Conservation (phyloP, 2,113 vertebrate species). For the Coptodon bakossiorum region DNA sequence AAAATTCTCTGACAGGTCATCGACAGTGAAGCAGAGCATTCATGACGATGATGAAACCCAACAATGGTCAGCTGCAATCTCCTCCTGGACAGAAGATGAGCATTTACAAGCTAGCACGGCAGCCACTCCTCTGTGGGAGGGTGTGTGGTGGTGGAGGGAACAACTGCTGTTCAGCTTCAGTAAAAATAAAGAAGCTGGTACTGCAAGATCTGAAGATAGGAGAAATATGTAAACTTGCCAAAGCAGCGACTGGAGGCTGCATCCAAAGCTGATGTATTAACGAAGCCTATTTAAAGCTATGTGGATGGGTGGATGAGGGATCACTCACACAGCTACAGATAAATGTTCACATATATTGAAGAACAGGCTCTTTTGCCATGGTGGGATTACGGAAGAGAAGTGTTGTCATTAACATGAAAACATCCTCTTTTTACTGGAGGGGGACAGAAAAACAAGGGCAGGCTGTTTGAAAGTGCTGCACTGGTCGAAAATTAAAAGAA, state of each 20-base stretch:
- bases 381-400: background rate
- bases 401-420: slow-evolving; percentile 2
- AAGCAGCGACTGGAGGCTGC: background rate
- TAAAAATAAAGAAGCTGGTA: slow-evolving; percentile 17
- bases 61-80: slow-evolving; percentile 49
- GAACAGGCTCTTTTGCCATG: background rate
- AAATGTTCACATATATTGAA: background rate
- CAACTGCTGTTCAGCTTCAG: background rate
- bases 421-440: background rate
- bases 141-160: background rate
- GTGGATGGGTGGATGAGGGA: background rate
- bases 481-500: background rate
- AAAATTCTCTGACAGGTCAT: slow-evolving; percentile 30
- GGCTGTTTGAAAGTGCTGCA: background rate
- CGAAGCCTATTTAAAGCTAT: background rate
- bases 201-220: slow-evolving; percentile 9
- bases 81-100: slow-evolving; percentile 8
- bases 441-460: background rate
- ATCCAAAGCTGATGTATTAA: background rate
- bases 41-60: slow-evolving; percentile 44
- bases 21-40: background rate
- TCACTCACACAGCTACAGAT: background rate
- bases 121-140: background rate
- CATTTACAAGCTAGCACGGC: background rate
- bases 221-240: slow-evolving; percentile 27